phyloP scores from a whole-genome alignment of 2,113 vertebrate species.

The Corythoichthys intestinalis region DNA sequence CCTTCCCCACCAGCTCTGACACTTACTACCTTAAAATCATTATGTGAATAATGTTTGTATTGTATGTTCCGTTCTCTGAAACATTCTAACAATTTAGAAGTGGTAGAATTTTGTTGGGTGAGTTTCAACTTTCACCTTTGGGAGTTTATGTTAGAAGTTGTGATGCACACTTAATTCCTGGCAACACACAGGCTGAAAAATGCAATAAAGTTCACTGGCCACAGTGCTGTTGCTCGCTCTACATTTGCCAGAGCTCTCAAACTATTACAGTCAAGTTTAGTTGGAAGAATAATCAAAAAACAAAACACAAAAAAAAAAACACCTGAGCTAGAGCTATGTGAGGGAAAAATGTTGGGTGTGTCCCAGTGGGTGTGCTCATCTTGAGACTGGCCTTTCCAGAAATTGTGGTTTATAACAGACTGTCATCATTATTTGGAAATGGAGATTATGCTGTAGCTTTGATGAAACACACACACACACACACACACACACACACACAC shows the following conservation, averaged over 20 bases:
- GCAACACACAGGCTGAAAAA: not conserved
- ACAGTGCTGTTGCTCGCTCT: not conserved
- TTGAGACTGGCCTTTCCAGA: not conserved
- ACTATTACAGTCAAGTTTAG: constrained; percentile 36
- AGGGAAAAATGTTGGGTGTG: constrained; percentile 23
- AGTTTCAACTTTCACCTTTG: not conserved
- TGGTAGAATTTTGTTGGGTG: not conserved
- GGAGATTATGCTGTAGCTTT: not conserved
- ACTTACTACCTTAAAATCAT: constrained; percentile 3
- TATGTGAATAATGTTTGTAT: not conserved
- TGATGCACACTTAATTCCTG: not conserved
- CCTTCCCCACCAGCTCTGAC: not conserved
- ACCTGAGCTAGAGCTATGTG: constrained; percentile 11
- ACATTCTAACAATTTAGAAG: not conserved
- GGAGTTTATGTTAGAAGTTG: too few relatives aligned
- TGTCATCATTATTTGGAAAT: not conserved
- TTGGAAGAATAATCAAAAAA: not conserved
- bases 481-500: not conserved
- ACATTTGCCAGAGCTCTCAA: not conserved
- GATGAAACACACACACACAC: not conserved
- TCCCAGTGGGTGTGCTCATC: constrained; percentile 13
- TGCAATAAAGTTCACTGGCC: constrained; percentile 3
- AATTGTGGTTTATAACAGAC: not conserved
- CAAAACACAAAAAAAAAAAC: constrained; percentile 1
- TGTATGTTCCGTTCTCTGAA: not conserved